Evolutionary conservation across 2,797 vertebrate genomes (phyloP).

Genomic region (Oryzias dopingdopingensis): DNA sequence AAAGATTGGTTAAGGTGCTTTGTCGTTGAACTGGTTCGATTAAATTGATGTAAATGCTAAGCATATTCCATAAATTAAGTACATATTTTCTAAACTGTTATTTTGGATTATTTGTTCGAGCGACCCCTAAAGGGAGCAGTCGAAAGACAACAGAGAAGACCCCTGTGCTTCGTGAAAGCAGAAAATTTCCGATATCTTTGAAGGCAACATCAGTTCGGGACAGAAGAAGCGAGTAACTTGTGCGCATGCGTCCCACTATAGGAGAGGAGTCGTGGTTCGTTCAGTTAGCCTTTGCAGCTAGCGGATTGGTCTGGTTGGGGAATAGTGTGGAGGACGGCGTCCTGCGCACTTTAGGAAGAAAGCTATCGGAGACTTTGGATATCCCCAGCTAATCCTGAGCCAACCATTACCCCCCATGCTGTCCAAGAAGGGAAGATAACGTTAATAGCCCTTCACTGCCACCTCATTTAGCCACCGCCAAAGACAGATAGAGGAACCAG

Average conservation of each 20-base stretch:
- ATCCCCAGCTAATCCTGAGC: constrained; percentile 71
- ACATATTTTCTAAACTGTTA: too few species aligned
- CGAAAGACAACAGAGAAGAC: too few species aligned
- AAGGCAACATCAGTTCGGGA: constrained; percentile 30
- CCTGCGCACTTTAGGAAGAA: constrained; percentile 45
- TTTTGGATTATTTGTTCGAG: too few species aligned
- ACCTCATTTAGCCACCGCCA: constrained; percentile 60
- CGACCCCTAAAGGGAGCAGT: too few species aligned
- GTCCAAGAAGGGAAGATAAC: constrained; percentile 60
- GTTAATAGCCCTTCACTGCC: constrained; percentile 57
- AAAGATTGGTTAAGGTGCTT: too few species aligned
- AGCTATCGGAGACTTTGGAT: constrained; percentile 59
- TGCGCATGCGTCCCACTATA: constrained; percentile 57
- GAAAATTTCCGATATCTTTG: neutral
- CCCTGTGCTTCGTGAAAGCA: neutral
- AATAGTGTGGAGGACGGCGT: constrained; percentile 47
- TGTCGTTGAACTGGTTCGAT: too few species aligned
- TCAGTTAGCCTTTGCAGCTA: constrained; percentile 60
- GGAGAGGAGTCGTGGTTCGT: constrained; percentile 37
- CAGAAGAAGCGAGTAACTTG: neutral
- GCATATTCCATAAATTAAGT: too few species aligned
- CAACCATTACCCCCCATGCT: constrained; percentile 68
- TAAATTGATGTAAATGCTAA: too few species aligned
- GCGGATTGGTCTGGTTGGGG: constrained; percentile 33
- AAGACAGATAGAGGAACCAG: constrained; percentile 34